Conservation (phyloP, 35 echinoderm and acorn worm species). For the Lytechinus pictus region DNA sequence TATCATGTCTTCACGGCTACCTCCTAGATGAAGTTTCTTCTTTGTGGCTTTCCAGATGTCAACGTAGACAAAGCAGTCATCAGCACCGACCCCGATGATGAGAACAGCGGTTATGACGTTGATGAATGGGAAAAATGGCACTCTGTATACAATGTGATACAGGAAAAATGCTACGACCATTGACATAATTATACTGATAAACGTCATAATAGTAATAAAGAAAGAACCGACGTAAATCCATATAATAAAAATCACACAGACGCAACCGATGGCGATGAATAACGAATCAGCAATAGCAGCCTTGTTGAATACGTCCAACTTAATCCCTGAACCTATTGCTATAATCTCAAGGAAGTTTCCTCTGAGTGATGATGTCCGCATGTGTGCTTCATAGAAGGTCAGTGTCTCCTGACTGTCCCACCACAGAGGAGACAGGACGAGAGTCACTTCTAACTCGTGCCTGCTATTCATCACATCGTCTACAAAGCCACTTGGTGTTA, state of each 20-base stretch:
- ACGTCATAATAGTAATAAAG: slow-evolving; percentile 64
- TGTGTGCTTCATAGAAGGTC: background rate
- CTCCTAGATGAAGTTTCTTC: slow-evolving; percentile 42
- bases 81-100: slow-evolving; percentile 88
- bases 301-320: slow-evolving; percentile 60
- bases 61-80: slow-evolving; percentile 94
- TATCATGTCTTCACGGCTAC: slow-evolving; percentile 17
- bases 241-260: slow-evolving; percentile 69
- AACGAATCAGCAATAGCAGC: slow-evolving; percentile 60
- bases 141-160: slow-evolving; percentile 71
- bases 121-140: slow-evolving; percentile 82
- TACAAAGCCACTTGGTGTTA: slow-evolving; percentile 52
- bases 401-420: background rate
- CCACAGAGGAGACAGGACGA: slow-evolving; percentile 8
- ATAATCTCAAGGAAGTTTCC: slow-evolving; percentile 41
- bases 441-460: background rate
- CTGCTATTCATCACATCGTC: background rate
- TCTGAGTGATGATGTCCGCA: slow-evolving; percentile 59
- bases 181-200: slow-evolving; percentile 80
- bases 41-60: slow-evolving; percentile 84
- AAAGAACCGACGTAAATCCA: slow-evolving; percentile 89
- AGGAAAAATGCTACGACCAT: slow-evolving; percentile 82
- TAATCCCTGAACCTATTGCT: slow-evolving; percentile 46
- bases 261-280: slow-evolving; percentile 65
- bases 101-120: slow-evolving; percentile 71